These are phyloP conservation scores for Andrena marginata DNA, from an alignment of 2,888 invertebrate genomes.

Conservation along the genomic window DNA sequence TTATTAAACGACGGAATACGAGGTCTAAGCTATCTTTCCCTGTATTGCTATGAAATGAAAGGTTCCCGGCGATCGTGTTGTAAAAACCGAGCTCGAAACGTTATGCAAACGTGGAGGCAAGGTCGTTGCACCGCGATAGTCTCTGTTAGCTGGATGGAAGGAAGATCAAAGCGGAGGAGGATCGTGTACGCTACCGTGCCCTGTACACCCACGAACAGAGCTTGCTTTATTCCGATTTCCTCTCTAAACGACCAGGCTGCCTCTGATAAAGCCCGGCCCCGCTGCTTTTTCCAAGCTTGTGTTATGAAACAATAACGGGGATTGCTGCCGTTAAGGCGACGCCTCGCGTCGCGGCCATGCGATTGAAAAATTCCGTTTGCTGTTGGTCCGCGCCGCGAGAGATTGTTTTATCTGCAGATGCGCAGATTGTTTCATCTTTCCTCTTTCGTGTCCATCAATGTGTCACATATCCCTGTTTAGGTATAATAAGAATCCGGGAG, in stretches of 20 bases:
- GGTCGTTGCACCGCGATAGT: conserved; percentile 64
- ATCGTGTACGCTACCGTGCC: conserved; percentile 7
- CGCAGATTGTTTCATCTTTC: neutral
- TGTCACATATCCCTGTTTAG: too few relatives aligned
- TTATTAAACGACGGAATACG: neutral
- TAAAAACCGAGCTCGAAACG: conserved; percentile 56
- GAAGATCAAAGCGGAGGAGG: conserved; percentile 52
- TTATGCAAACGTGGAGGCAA: conserved; percentile 54
- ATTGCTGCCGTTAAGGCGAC: neutral
- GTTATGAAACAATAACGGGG: conserved; percentile 9
- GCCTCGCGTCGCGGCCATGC: neutral
- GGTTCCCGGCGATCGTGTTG: neutral
- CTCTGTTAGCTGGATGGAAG: conserved; percentile 36
- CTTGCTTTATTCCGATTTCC: conserved; percentile 61
- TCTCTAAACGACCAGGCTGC: conserved; percentile 36
- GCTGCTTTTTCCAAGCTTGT: neutral
- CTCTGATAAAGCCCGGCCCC: conserved; percentile 22
- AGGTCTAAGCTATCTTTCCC: neutral
- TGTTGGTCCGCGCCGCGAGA: neutral
- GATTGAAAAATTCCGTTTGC: neutral
- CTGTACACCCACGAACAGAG: conserved; percentile 46
- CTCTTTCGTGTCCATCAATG: too few relatives aligned
- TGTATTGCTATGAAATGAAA: neutral
- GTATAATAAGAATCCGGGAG: too few relatives aligned
- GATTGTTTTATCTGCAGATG: too few relatives aligned